Base-by-base conservation (phyloP, 2,888 invertebrate species). In the Lycaena phlaeas region DNA sequence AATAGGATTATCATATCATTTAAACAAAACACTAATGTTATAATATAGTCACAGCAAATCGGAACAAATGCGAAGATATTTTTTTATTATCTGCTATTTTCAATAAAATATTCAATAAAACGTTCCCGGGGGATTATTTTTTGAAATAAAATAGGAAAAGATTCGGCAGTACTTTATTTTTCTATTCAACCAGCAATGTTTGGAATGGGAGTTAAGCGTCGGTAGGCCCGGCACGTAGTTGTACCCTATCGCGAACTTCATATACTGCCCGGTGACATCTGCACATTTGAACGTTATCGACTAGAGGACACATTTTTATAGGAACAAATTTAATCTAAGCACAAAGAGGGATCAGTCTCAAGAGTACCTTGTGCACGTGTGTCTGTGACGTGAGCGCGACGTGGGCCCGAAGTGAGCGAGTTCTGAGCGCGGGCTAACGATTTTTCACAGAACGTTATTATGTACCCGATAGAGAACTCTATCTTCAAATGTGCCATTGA, bases 251-350 rank as follows among this genome's bases (percentile, higher is more conserved):
- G 68, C 67, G 59, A 57, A 66, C 68, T 71, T 70, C 75, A 75
- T 77, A 72, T 65, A 66, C 64, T 70, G 67, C 56, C 68, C 67
- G 71, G 67, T 68, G 67, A 72, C 76, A 79, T 78, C 78, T 78
- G 81, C 74, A 77, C 73, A 75, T 74, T 72, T 70, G 65, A 60
- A 64, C 69, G 73, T 72, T 78, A 78, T 76, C 73, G 77, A 77
- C 58, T 69, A 52, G 63, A 68, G 69, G 65, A 67, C 68, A 68
- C 72, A 72, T 75, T 78, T 81, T 74, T 76, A 75, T 74, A 70
- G 69, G 77, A 74, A 68, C 76, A 76, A 79, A 78, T 77, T 78
- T 81, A 81, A 81, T 79, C 76, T 75, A 73, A 76, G 73, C 72
- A 73, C 61, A 68, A 65, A 64, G 57, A 75, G 69, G 78, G 78